Evolutionary conservation across 2,113 vertebrate species (phyloP), one percentile per base, ranked within the genome.

Genomic region (Rhombomys opimus): DNA sequence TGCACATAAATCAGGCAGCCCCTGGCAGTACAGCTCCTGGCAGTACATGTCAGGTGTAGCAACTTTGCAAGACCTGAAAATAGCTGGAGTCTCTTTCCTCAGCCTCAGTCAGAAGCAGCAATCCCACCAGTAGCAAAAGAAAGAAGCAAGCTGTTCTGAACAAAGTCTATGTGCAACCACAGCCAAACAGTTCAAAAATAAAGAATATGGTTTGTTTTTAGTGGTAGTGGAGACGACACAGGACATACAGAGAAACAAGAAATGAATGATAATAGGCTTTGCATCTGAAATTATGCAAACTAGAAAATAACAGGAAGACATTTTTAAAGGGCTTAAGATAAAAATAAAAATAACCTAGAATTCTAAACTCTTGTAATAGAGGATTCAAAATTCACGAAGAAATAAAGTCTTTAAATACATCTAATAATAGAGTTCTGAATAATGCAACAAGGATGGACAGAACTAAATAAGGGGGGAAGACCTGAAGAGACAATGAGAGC

Each of bases 1-100:
- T 63, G 1, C 7, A 94, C 95, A 91, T 96, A 97, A 97, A 97
- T 97, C 86, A n/a, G n/a, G n/a, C n/a, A n/a, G n/a, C n/a, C n/a
- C n/a, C n/a, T n/a, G n/a, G n/a, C n/a, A n/a, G 96, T 22, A 52
- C 76, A 67, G 54, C 57, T 92, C 35, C 65, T 94, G 87, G 73
- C 67, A 97, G 85, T 38, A 86, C 57, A 87, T 46, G 87, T 23
- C 78, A 93, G 93, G 30, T 57, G 61, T 10, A 75, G 81, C 32
- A 89, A 91, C 50, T 78, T 67, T 78, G 72, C 35, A 92, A 54
- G 38, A 65, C 93, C n/a, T 27, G 30, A 93, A 95, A 94, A 82
- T 82, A 96, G 30, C 41, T 95, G 46, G 90, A 93, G 81, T 76
- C 17, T 80, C 20, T 22, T 87, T 25, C 72, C 14, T 85, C 9